Evolutionary conservation across 2,888 invertebrate genomes (phyloP), one percentile per base, ranked within the genome.

Genomic region (Apodemia duryi): DNA sequence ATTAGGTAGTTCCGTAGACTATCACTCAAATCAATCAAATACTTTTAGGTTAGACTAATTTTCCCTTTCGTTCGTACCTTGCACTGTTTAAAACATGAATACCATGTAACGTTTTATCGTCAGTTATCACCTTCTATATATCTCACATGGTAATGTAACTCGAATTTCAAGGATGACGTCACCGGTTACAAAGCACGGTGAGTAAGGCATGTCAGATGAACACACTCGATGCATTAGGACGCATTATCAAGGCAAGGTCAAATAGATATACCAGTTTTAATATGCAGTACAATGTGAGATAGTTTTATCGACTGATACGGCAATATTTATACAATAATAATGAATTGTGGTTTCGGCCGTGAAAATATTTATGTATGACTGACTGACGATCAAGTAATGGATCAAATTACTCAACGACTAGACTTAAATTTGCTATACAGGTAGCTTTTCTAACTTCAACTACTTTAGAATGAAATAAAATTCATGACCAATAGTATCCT

Each of bases 171-270:
- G 52, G 21, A 10, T 54, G 28, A 54, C 54, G 29, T 54, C 54
- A 54, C 54, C 29, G 28, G 54, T 28, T 28, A 10, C 54, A 29
- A 9, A 38, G 28, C 29, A 28, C 29, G 54, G 51, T 21, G 51
- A 21, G 54, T 28, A 54, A 21, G 29, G 9, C 52, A 54, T 28
- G 21, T 10, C 52, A 54, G 52, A 54, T 28, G 52, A 54, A 54
- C 29, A 51, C 4, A 43, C n/a, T 51, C 21, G 21, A 54, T 54
- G 29, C 54, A 28, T 28, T 51, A 35, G 51, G 54, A 54, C 28
- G 54, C 54, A 54, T 54, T 54, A 54, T 29, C 29, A 28, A 11
- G 28, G 54, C 54, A 54, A 54, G 54, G 54, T 54, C 54, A 54
- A 52, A 54, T 5, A 54, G 54, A 54, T 54, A 54, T 11, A 29